These are phyloP conservation scores for Cyanoliseus patagonus DNA, from an alignment of 2,113 vertebrate species.

Conservation along the genomic window DNA sequence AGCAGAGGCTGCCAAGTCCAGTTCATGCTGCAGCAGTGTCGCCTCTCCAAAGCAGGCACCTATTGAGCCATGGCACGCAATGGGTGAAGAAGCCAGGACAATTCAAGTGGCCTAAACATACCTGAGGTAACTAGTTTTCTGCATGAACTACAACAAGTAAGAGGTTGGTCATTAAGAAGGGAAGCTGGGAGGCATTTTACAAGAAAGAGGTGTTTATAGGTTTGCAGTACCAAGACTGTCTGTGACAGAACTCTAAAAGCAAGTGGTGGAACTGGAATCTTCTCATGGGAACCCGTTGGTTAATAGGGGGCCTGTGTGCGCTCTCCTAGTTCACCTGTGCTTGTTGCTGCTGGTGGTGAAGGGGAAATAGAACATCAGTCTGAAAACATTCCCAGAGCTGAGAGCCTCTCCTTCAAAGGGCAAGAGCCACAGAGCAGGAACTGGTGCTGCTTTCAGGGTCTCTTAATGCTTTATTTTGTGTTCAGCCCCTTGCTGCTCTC, in stretches of 20 bases:
- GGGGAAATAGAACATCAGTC: not conserved
- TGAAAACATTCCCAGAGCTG: not conserved
- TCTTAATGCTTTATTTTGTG: not conserved
- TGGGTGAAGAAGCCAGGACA: not conserved
- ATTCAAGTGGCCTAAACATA: not conserved
- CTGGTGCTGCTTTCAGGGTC: not conserved
- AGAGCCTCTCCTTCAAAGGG: not conserved
- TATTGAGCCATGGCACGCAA: accelerated
- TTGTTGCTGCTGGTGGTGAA: not conserved
- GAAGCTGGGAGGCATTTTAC: not conserved
- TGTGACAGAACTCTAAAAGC: not conserved
- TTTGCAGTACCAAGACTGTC: not conserved
- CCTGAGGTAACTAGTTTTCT: not conserved
- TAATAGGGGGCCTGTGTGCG: accelerated
- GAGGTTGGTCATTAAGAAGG: not conserved
- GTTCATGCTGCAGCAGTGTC: not conserved
- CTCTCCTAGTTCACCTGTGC: not conserved
- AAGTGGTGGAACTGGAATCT: accelerated
- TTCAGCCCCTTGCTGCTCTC: not conserved
- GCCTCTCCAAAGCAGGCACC: not conserved
- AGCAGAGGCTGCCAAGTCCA: not conserved
- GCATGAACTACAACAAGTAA: not conserved
- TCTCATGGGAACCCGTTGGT: not conserved
- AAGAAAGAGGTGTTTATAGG: not conserved
- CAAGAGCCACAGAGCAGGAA: not conserved